Conservation (phyloP, 2,888 invertebrate species). For the Pomacea canaliculata region DNA sequence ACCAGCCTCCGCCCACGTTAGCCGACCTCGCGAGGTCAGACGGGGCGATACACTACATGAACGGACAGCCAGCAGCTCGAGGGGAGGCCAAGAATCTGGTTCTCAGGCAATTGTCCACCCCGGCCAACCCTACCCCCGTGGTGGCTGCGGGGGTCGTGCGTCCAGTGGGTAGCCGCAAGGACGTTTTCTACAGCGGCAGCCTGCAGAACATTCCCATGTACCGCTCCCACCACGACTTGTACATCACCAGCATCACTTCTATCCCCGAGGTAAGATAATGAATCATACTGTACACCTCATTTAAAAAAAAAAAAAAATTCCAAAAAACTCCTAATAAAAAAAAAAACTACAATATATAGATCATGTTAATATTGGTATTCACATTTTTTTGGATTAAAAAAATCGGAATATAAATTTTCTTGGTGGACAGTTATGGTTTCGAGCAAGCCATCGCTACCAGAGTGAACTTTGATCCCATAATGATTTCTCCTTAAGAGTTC, state of each 20-base stretch:
- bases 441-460: too few relatives aligned
- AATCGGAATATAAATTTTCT: too few relatives aligned
- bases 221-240: slow-evolving; percentile 65
- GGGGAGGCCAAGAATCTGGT: background rate
- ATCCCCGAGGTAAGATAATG: slow-evolving; percentile 39
- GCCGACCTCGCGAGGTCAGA: slow-evolving; percentile 38
- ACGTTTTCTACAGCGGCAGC: slow-evolving; percentile 90
- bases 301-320: too few relatives aligned
- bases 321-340: too few relatives aligned
- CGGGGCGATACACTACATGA: slow-evolving; percentile 39
- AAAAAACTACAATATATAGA: too few relatives aligned
- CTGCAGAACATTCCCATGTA: slow-evolving; percentile 73
- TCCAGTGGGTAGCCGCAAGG: slow-evolving; percentile 78
- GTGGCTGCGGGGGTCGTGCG: background rate
- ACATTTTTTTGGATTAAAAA: too few relatives aligned
- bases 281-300: background rate
- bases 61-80: background rate
- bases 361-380: too few relatives aligned
- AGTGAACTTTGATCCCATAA: too few relatives aligned
- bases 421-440: too few relatives aligned
- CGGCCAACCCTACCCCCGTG: too few relatives aligned
- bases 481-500: too few relatives aligned
- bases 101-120: background rate
- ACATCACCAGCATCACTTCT: slow-evolving; percentile 65
- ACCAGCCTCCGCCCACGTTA: background rate